These are phyloP conservation scores for Pollenia griseotomentosa DNA, from an alignment of 2,888 invertebrate species.

Conservation along the genomic window DNA sequence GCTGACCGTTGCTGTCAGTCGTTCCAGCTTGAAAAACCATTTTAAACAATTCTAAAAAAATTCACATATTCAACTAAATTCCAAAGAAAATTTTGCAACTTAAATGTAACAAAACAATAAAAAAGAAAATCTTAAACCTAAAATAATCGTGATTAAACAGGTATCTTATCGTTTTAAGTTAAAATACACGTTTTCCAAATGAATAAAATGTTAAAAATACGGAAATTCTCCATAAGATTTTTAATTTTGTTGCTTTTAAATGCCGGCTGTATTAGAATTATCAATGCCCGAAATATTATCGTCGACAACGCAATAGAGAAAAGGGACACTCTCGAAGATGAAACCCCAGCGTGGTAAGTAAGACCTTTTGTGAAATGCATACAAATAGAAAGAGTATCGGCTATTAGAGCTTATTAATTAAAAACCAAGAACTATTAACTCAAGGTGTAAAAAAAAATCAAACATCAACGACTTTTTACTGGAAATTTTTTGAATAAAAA, in stretches of 20 bases:
- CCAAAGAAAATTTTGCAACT: slow-evolving; percentile 57
- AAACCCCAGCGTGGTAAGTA: slow-evolving; percentile 80
- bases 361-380: not conserved
- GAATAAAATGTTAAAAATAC: slow-evolving; percentile 46
- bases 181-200: slow-evolving; percentile 37
- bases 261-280: slow-evolving; percentile 61
- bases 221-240: slow-evolving; percentile 62
- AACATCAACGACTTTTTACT: not conserved
- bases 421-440: not conserved
- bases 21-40: slow-evolving; percentile 32
- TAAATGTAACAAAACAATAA: slow-evolving; percentile 15
- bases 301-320: slow-evolving; percentile 66
- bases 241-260: slow-evolving; percentile 64
- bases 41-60: slow-evolving; percentile 35
- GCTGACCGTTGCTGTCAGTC: slow-evolving; percentile 65
- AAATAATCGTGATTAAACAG: slow-evolving; percentile 11
- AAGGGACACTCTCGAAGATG: slow-evolving; percentile 64
- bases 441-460: not conserved
- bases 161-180: slow-evolving; percentile 18
- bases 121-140: slow-evolving; percentile 1
- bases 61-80: slow-evolving; percentile 22
- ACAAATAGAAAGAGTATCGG: not conserved
- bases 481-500: not conserved
- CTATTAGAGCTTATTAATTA: not conserved
- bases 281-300: slow-evolving; percentile 60